Percentiles rank a stretch among this genome's conserved stretches.
Conservation (phyloP, 2,888 invertebrate species). For the Hylaea fasciaria region DNA sequence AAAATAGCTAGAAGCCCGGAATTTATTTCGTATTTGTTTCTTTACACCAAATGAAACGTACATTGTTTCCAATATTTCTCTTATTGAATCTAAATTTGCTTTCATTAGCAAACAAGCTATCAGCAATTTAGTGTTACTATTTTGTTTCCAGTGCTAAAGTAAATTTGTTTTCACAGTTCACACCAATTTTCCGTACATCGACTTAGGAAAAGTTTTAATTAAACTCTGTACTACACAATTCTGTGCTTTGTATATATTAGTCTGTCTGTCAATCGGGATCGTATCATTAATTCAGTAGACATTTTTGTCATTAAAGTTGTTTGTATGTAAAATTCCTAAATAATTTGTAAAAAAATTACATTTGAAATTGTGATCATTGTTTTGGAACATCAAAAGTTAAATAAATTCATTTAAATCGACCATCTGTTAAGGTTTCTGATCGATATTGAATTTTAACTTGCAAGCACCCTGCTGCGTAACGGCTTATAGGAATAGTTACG, state of each 20-base stretch:
- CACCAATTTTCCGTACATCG: slow-evolving; percentile 33
- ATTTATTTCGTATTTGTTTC: no score
- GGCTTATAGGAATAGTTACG: slow-evolving; percentile 54
- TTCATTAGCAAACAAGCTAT: slow-evolving; percentile 23
- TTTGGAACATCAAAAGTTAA: slow-evolving; percentile 56
- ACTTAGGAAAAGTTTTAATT: slow-evolving; percentile 37
- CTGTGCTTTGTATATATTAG: slow-evolving; percentile 14
- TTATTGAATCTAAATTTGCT: slow-evolving; percentile 17
- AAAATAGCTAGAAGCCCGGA: no score
- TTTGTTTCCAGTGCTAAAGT: slow-evolving; percentile 27
- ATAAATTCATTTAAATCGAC: slow-evolving; percentile 64
- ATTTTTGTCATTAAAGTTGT: not conserved
- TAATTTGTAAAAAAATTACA: slow-evolving; percentile 46
- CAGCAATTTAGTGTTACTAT: slow-evolving; percentile 13
- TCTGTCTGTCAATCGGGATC: not conserved
- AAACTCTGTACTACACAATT: slow-evolving; percentile 32
- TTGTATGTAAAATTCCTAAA: slow-evolving; percentile 4
- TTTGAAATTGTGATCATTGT: slow-evolving; percentile 58
- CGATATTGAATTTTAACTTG: slow-evolving; percentile 64
- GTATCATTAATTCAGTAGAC: not conserved
- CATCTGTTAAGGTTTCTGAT: slow-evolving; percentile 57
- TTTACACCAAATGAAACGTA: no score
- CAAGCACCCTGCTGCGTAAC: slow-evolving; percentile 67
- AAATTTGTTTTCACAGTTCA: slow-evolving; percentile 32
- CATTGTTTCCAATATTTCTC: slow-evolving; percentile 5